Evolutionary conservation across 2,113 vertebrate genomes (phyloP).

Genomic region (Neogale vison): DNA sequence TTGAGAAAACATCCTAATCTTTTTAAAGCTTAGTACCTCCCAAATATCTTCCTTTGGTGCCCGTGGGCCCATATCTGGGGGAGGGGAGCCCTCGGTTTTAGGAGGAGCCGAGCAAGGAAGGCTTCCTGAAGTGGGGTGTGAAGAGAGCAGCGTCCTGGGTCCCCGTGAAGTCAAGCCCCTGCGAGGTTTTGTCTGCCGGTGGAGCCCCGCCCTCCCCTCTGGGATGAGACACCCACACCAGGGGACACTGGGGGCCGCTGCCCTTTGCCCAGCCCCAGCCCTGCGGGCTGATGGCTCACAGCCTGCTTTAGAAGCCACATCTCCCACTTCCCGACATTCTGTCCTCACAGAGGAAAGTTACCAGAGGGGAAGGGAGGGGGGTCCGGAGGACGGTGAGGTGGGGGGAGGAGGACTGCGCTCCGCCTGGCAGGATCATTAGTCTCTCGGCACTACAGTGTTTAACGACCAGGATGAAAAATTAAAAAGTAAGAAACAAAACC

Average conservation of each 20-base stretch:
- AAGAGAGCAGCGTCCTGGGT: neutral
- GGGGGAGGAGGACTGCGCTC: neutral
- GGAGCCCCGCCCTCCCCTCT: neutral
- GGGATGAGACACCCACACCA: neutral
- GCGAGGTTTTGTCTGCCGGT: too few relatives aligned
- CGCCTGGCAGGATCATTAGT: neutral
- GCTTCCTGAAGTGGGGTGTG: neutral
- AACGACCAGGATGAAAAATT: neutral
- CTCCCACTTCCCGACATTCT: neutral
- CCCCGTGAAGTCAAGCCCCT: neutral
- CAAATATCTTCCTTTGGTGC: neutral
- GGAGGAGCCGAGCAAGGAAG: neutral
- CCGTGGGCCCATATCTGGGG: neutral
- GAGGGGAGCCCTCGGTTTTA: neutral
- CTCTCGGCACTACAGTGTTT: neutral
- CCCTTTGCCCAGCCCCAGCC: slow-evolving; percentile 21
- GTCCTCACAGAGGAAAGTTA: slow-evolving; percentile 51
- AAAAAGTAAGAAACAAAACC: neutral
- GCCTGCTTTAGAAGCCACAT: neutral
- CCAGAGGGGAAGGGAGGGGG: neutral
- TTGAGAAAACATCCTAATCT: neutral
- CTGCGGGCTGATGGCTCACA: neutral
- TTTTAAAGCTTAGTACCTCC: neutral
- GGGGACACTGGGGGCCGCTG: neutral
- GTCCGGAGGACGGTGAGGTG: accelerated